Evolutionary conservation across 2,113 vertebrate species (phyloP).

Genomic region (Stomatorhinus ivindoensis): DNA sequence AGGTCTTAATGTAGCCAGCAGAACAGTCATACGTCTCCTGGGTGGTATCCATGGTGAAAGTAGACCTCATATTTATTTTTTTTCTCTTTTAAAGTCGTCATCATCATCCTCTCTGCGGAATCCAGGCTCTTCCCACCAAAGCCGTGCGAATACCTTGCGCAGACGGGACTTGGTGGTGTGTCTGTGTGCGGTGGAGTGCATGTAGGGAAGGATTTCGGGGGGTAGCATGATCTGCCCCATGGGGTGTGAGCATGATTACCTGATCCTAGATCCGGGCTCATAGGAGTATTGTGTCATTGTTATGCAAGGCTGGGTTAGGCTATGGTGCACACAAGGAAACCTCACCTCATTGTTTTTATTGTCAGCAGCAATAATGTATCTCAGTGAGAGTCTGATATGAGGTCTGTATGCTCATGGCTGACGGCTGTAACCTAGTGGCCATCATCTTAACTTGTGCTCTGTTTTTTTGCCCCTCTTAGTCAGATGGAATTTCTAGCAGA

Average conservation of each 20-base stretch:
- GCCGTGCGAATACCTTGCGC: constrained; percentile 58
- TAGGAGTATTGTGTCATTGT: not conserved
- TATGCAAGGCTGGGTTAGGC: not conserved
- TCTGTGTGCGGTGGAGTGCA: not conserved
- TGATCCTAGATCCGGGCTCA: not conserved
- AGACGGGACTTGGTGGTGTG: constrained; percentile 69
- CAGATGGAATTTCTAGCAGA: constrained; percentile 51
- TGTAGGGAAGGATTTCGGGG: not conserved
- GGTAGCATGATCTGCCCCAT: not conserved
- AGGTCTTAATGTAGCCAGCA: not conserved
- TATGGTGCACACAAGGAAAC: not conserved
- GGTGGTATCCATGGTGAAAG: not conserved
- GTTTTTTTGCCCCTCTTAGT: constrained; percentile 49
- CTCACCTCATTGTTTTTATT: not conserved
- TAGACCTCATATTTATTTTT: constrained; percentile 29
- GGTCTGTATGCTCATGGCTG: not conserved
- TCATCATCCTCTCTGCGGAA: constrained; percentile 50
- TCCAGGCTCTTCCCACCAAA: constrained; percentile 56
- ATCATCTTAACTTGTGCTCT: not conserved
- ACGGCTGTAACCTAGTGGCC: not conserved
- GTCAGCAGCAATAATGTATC: not conserved
- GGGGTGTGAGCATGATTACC: not conserved
- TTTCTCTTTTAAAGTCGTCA: constrained; percentile 63
- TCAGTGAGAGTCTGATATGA: not conserved
- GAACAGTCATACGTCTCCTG: not conserved